Percentiles rank a stretch among this genome's conserved stretches.
These are phyloP conservation scores for Hartigia nigra DNA, from an alignment of 2,888 invertebrate genomes.

Conservation along the genomic window DNA sequence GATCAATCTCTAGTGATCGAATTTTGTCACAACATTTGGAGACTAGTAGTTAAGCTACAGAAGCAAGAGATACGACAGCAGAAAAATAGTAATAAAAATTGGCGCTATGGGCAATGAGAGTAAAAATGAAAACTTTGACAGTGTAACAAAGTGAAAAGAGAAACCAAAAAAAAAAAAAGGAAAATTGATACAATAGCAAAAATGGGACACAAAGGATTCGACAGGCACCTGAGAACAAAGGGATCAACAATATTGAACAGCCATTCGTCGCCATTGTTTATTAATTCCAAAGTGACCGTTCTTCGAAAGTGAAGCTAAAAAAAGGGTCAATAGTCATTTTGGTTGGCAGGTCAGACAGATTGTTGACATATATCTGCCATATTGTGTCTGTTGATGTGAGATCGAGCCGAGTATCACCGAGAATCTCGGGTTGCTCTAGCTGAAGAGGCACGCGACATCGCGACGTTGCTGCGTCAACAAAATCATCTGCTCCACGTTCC, in stretches of 20 bases:
- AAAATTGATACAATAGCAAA: slow-evolving; percentile 11
- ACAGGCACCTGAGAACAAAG: slow-evolving; percentile 36
- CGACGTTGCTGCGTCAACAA: slow-evolving; percentile 53
- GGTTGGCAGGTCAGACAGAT: slow-evolving; percentile 54
- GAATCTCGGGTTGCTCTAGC: slow-evolving; percentile 46
- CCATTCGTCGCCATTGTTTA: slow-evolving; percentile 12
- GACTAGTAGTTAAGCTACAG: neutral
- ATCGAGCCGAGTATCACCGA: slow-evolving; percentile 52
- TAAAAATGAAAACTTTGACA: neutral
- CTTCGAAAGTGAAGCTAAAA: slow-evolving; percentile 32
- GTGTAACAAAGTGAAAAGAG: neutral
- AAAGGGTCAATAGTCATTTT: slow-evolving; percentile 43
- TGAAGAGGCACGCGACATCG: slow-evolving; percentile 57
- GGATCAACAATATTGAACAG: slow-evolving; percentile 28
- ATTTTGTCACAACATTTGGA: neutral
- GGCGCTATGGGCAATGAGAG: neutral
- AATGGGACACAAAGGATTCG: slow-evolving; percentile 7
- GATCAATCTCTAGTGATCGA: neutral
- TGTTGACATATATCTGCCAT: slow-evolving; percentile 42
- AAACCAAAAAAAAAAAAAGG: slow-evolving; percentile 10
- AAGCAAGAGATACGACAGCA: neutral
- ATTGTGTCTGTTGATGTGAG: slow-evolving; percentile 46
- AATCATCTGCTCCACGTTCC: slow-evolving; percentile 59
- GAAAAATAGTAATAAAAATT: neutral
- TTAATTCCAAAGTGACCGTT: slow-evolving; percentile 29